Evolutionary conservation across 2,797 vertebrate genomes (phyloP).

Genomic region (Pangasius mekongensis): DNA sequence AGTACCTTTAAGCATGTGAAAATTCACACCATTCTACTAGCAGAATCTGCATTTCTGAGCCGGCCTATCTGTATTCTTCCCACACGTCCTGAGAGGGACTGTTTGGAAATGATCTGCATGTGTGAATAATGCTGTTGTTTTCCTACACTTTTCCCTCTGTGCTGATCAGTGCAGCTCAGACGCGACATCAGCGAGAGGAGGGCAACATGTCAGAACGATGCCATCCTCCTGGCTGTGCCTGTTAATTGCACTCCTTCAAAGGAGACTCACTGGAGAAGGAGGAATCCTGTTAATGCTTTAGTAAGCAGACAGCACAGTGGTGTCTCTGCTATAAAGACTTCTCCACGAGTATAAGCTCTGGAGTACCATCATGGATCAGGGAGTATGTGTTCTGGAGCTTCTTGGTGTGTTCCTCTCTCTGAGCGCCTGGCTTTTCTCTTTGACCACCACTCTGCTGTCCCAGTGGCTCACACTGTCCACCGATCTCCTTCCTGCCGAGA

Average conservation of each 20-base stretch:
- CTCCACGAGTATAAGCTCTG: constrained; percentile 16
- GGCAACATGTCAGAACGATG: constrained; percentile 53
- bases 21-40: not conserved
- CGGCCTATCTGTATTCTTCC: constrained; percentile 42
- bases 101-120: constrained; percentile 28
- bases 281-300: constrained; percentile 20
- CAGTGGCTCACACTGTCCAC: constrained; percentile 72
- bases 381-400: constrained; percentile 63
- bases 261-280: constrained; percentile 27
- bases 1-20: not conserved
- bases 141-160: not conserved
- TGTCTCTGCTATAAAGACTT: not conserved
- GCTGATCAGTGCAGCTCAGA: constrained; percentile 23
- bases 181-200: constrained; percentile 26
- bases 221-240: constrained; percentile 28
- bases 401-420: constrained; percentile 63
- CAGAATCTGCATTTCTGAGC: constrained; percentile 17
- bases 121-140: constrained; percentile 59
- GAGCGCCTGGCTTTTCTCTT: constrained; percentile 67
- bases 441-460: constrained; percentile 71
- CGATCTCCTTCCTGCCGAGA: constrained; percentile 70
- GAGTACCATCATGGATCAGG: constrained; percentile 58
- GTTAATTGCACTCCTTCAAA: constrained; percentile 38
- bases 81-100: constrained; percentile 37
- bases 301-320: constrained; percentile 16